Evolutionary conservation across 2,888 invertebrate genomes (phyloP).

Genomic region (Caenorhabditis virilis): DNA sequence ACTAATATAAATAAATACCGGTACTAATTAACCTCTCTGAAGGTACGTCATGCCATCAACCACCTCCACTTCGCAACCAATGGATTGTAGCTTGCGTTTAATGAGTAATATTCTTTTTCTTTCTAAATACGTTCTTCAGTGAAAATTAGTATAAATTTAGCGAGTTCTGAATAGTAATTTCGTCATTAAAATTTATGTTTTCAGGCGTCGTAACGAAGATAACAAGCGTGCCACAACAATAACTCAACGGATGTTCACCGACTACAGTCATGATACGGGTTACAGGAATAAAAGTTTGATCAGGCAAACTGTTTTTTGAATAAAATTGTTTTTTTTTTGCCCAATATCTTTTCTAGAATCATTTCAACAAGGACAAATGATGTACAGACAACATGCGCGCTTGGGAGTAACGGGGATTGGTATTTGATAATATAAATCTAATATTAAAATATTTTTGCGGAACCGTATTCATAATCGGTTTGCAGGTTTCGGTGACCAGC

Average conservation of each 20-base stretch:
- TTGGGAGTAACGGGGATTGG: too few species aligned
- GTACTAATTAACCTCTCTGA: constrained; percentile 22
- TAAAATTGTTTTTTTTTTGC: not conserved
- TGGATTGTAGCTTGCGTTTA: not conserved
- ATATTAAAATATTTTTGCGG: too few species aligned
- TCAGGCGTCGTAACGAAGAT: not conserved
- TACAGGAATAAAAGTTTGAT: not conserved
- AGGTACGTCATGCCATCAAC: constrained; percentile 13
- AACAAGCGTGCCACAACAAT: not conserved
- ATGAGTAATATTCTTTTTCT: too few species aligned
- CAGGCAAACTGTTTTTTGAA: not conserved
- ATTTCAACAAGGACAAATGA: not conserved
- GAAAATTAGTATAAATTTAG: not conserved
- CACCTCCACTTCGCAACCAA: constrained; percentile 1
- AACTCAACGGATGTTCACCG: too few species aligned
- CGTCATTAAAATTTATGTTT: not conserved
- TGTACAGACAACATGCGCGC: not conserved
- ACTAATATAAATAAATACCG: constrained; percentile 4
- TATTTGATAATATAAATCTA: too few species aligned
- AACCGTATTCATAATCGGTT: too few species aligned
- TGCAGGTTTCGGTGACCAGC: too few species aligned
- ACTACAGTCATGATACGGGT: too few species aligned
- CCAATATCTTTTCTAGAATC: not conserved
- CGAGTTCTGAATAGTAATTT: not conserved
- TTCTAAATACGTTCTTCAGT: too few species aligned